Percentiles rank a stretch among this genome's conserved stretches.
Conservation (phyloP, 2,113 vertebrate genomes). For the Galemys pyrenaicus region DNA sequence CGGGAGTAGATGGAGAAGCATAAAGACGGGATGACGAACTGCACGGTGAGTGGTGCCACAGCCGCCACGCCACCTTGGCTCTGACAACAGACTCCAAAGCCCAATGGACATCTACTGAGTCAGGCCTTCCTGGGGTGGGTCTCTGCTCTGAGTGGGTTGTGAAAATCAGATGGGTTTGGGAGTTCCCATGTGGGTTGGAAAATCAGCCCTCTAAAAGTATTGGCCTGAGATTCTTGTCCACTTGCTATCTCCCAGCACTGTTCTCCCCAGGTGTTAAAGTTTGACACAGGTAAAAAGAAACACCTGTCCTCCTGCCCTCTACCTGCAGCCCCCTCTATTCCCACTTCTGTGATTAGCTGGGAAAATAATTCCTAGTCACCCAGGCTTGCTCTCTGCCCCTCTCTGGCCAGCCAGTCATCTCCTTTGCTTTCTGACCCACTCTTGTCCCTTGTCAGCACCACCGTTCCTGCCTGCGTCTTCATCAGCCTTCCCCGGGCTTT, state of each 20-base stretch:
- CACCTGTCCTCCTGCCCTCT: neutral
- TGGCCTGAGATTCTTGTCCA: neutral
- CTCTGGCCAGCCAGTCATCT: neutral
- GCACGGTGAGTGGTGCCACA: neutral
- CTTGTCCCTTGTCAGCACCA: neutral
- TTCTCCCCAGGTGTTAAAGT: neutral
- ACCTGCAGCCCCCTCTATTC: neutral
- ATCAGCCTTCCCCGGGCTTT: neutral
- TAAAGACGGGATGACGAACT: slow-evolving; percentile 3
- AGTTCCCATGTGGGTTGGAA: neutral
- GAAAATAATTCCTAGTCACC: neutral
- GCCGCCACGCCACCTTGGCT: neutral
- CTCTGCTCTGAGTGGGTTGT: neutral
- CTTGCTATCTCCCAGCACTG: neutral
- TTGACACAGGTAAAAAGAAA: neutral
- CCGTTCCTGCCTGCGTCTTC: neutral
- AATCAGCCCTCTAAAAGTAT: neutral
- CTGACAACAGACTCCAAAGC: neutral
- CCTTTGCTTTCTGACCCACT: neutral
- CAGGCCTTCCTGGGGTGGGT: neutral
- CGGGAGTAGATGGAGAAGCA: neutral
- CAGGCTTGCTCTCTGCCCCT: neutral
- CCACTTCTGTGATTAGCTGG: neutral
- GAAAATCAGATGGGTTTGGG: neutral
- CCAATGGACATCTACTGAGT: neutral